Percentiles rank a stretch among this genome's conserved stretches.
phyloP scores from a whole-genome alignment of 2,797 vertebrate species.

The Dendrocincla fuliginosa region DNA sequence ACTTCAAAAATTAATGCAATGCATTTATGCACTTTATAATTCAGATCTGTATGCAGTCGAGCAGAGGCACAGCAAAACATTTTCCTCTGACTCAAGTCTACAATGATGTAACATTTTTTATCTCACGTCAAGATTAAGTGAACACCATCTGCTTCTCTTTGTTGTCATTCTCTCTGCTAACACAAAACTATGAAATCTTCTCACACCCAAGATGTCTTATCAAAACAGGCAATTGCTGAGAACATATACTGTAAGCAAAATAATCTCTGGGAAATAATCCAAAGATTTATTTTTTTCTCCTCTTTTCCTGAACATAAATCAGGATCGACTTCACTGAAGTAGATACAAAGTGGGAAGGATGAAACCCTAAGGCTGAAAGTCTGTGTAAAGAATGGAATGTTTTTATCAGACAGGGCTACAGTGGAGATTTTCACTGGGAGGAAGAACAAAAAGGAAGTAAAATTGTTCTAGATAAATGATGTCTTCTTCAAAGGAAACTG shows the following conservation, averaged over 20 bases:
- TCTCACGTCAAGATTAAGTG: neutral
- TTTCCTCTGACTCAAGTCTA: neutral
- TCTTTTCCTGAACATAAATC: neutral
- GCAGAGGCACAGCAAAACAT: neutral
- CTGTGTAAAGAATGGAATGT: neutral
- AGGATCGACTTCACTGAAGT: neutral
- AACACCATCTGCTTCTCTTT: neutral
- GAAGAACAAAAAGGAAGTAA: neutral
- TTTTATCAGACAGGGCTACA: neutral
- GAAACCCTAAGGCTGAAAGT: neutral
- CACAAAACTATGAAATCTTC: neutral
- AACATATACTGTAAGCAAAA: neutral
- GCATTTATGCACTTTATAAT: neutral
- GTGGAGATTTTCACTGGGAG: neutral
- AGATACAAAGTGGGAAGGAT: neutral
- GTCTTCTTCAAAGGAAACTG: neutral
- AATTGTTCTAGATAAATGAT: neutral
- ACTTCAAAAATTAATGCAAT: neutral
- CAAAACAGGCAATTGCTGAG: neutral
- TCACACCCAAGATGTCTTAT: neutral
- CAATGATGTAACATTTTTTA: neutral
- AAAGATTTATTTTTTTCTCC: neutral
- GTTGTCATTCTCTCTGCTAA: neutral
- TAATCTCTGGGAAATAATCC: neutral
- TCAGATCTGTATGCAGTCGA: neutral